A percentile compares a stretch with the other conserved stretches of the same genome.
Evolutionary conservation across 2,888 invertebrate species (phyloP).

Genomic region (Lottia scabra): DNA sequence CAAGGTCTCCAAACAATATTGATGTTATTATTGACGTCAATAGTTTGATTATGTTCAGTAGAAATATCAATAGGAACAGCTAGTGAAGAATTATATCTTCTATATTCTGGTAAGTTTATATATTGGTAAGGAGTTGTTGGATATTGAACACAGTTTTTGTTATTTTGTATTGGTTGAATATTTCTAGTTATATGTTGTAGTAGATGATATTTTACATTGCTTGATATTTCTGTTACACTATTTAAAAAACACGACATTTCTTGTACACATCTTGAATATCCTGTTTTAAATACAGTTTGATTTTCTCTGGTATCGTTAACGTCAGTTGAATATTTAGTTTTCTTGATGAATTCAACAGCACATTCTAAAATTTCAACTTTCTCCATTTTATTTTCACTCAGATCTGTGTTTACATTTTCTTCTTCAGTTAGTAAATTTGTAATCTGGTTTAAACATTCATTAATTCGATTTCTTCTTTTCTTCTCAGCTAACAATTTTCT

Average conservation of each 20-base stretch:
- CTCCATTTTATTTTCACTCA: not conserved
- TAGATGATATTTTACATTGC: not conserved
- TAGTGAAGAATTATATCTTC: not conserved
- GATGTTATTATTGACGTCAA: too few relatives aligned
- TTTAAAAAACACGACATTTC: not conserved
- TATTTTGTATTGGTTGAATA: not conserved
- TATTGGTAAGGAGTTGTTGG: not conserved
- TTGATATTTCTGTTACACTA: not conserved
- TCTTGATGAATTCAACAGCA: not conserved
- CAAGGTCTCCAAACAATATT: too few relatives aligned
- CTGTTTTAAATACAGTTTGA: not conserved
- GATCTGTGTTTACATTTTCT: not conserved
- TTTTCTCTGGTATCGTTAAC: not conserved
- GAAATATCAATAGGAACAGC: not conserved
- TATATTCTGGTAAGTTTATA: not conserved
- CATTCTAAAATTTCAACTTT: not conserved
- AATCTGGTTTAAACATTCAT: not conserved
- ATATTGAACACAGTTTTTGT: not conserved
- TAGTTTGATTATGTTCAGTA: too few relatives aligned
- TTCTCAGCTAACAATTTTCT: constrained; percentile 4
- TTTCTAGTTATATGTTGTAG: not conserved
- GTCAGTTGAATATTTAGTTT: not conserved
- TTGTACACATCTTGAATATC: not conserved
- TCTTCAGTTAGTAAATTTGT: not conserved
- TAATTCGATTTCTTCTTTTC: not conserved